Evolutionary conservation across 2,113 vertebrate species (phyloP).

Genomic region (Azemiops feae): DNA sequence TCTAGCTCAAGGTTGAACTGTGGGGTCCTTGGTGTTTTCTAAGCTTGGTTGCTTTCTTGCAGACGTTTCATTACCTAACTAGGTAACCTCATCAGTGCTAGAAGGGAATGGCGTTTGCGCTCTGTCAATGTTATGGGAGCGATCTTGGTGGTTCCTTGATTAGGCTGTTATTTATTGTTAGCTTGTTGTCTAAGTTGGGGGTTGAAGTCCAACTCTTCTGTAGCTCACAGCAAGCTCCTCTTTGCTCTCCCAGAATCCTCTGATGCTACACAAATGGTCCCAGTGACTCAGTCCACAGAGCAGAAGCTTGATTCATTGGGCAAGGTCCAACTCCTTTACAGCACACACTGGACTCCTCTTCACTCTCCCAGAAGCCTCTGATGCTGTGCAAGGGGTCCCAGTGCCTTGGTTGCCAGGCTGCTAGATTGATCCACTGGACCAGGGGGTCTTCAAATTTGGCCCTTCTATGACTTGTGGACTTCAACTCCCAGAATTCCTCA

Average conservation of each 20-base stretch:
- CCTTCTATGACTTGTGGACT: too few relatives aligned
- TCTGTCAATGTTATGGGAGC: not conserved
- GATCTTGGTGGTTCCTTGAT: not conserved
- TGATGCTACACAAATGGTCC: not conserved
- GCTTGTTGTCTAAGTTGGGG: not conserved
- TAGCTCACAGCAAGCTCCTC: not conserved
- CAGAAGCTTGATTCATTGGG: too few relatives aligned
- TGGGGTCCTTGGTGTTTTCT: not conserved
- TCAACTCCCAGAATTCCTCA: too few relatives aligned
- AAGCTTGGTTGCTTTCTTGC: not conserved
- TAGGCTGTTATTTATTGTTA: not conserved
- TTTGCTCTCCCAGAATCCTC: not conserved
- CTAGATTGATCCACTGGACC: not conserved
- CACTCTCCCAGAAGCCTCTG: not conserved
- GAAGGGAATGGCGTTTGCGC: not conserved
- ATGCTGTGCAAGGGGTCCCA: not conserved
- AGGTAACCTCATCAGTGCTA: not conserved
- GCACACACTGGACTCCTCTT: not conserved
- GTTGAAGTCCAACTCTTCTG: not conserved
- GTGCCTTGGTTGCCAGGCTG: not conserved
- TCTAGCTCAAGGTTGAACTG: not conserved
- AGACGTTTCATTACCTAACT: not conserved
- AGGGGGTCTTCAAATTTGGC: too few relatives aligned
- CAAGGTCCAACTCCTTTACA: not conserved
- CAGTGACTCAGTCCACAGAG: too few relatives aligned